phyloP scores from a whole-genome alignment of 2,797 vertebrate genomes.

The Gila robusta region DNA sequence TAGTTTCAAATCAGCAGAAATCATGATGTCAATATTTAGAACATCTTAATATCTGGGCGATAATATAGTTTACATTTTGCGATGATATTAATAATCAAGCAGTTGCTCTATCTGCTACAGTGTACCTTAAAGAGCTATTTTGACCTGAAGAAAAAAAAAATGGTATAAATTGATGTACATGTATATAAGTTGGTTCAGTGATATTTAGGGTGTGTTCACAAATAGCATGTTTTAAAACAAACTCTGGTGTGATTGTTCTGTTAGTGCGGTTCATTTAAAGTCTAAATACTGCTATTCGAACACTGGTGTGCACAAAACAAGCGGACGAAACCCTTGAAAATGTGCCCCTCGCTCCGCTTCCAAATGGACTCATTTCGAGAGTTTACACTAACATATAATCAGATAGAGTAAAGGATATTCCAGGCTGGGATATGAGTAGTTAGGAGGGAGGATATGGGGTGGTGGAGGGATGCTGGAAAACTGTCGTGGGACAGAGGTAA shows the following conservation, averaged over 20 bases:
- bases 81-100: neutral
- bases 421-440: too few species aligned
- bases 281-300: neutral
- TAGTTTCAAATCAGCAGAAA: neutral
- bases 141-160: neutral
- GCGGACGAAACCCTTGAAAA: too few species aligned
- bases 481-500: too few species aligned
- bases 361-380: neutral
- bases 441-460: too few species aligned
- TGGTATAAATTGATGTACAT: neutral
- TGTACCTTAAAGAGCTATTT: neutral
- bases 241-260: neutral
- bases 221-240: neutral
- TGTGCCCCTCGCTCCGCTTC: too few species aligned
- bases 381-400: too few species aligned
- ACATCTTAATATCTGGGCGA: neutral
- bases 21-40: neutral
- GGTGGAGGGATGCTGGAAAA: too few species aligned
- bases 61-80: neutral
- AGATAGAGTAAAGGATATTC: too few species aligned
- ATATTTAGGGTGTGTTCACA: neutral
- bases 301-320: neutral
- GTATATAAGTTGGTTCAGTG: neutral
- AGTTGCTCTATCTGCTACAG: neutral
- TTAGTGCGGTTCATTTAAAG: neutral